These are phyloP conservation scores for Ivindomyrus marchei DNA, from an alignment of 2,113 vertebrate genomes.

Conservation along the genomic window DNA sequence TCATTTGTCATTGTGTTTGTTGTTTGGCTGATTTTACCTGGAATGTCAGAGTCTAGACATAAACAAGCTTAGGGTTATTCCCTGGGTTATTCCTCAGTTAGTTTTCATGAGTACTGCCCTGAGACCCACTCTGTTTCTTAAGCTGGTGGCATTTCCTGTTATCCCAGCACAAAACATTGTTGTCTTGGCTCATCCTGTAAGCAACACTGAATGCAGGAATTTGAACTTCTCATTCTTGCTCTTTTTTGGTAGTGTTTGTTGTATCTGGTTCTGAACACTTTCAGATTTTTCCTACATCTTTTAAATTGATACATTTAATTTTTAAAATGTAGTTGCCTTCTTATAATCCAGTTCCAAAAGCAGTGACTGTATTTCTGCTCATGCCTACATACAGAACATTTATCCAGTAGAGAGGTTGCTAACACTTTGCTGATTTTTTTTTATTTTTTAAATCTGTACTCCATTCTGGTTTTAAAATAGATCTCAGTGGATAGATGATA, in stretches of 20 bases:
- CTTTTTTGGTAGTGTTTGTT: not conserved
- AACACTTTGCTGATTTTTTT: not conserved
- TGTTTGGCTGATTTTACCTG: constrained; percentile 5
- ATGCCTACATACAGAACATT: not conserved
- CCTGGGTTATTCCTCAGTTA: not conserved
- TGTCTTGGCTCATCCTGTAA: constrained; percentile 47
- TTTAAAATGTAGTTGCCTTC: not conserved
- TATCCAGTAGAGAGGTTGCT: not conserved
- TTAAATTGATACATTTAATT: not conserved
- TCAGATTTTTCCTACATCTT: not conserved
- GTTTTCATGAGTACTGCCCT: not conserved
- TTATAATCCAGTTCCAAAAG: not conserved
- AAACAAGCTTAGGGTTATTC: not conserved
- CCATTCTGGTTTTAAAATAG: not conserved
- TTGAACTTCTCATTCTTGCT: not conserved
- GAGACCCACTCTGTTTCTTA: constrained; percentile 39
- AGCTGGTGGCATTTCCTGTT: constrained; percentile 63
- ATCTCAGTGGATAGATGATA: not conserved
- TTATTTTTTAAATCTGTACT: not conserved
- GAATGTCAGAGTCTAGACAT: not conserved
- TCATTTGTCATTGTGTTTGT: not conserved
- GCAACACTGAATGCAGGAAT: constrained; percentile 32
- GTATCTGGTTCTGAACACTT: constrained; percentile 15
- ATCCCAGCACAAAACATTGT: constrained; percentile 52
- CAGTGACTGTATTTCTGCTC: not conserved